phyloP scores from a whole-genome alignment of 1,140 invertebrate species.

The Wasmannia auropunctata region DNA sequence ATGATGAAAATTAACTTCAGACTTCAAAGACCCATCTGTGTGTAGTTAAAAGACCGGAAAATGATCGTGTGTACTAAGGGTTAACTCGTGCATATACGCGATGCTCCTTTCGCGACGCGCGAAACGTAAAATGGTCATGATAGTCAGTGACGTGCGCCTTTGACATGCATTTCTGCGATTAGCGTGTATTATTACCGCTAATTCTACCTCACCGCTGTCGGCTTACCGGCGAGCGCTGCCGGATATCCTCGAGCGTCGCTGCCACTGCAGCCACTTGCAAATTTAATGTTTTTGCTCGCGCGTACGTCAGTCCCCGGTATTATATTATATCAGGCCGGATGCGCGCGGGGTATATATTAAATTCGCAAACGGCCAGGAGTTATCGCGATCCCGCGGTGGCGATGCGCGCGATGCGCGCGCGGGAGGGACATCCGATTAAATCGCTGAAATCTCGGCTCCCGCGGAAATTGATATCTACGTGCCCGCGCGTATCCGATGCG shows the following conservation, averaged over 20 bases:
- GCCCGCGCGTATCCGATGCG: no score
- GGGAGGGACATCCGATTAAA: constrained; percentile 2
- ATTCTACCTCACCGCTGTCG: not conserved
- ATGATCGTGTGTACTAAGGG: no score
- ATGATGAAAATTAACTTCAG: no score
- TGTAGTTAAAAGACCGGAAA: no score
- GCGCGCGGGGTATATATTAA: not conserved
- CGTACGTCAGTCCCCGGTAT: not conserved
- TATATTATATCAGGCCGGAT: constrained; percentile 11
- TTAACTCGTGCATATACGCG: not conserved
- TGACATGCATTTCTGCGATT: not conserved
- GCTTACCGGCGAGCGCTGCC: not conserved
- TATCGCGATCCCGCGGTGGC: constrained; percentile 3
- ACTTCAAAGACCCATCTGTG: no score
- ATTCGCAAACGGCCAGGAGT: constrained; percentile 15
- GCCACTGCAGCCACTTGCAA: not conserved
- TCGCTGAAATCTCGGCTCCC: not conserved
- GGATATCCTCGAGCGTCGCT: not conserved
- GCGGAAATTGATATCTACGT: constrained; percentile 23
- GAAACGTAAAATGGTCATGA: not conserved
- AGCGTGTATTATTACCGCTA: not conserved
- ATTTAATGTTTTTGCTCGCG: constrained; percentile 17
- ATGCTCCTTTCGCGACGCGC: not conserved
- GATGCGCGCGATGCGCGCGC: constrained; percentile 1
- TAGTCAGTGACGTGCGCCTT: no score